A percentile compares a stretch with the other conserved stretches of the same genome.
phyloP scores from a whole-genome alignment of 2,888 invertebrate species.

The Calliphora vomitoria region DNA sequence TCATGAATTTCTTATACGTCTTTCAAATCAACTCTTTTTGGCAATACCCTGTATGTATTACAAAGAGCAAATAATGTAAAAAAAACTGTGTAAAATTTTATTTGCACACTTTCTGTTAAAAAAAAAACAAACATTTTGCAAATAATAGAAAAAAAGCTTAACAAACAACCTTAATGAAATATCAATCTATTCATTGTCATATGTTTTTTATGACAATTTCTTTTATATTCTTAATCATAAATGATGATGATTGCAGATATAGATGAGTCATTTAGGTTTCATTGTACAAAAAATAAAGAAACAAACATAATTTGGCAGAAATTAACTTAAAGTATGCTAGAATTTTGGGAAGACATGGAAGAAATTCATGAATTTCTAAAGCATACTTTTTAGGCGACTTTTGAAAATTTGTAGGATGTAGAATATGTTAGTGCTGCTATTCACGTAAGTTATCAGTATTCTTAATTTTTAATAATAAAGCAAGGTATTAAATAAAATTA shows the following conservation, averaged over 20 bases:
- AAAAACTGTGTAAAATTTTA: background rate
- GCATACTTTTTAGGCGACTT: background rate
- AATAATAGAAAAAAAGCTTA: background rate
- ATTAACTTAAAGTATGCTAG: no score
- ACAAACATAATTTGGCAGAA: background rate
- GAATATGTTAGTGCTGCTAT: no score
- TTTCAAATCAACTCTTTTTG: no score
- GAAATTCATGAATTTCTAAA: background rate
- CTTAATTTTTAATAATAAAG: no score
- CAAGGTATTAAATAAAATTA: no score
- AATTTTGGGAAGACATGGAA: no score
- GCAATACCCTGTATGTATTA: background rate
- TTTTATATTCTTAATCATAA: slow-evolving; percentile 2
- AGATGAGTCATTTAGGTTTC: slow-evolving; percentile 3
- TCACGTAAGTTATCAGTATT: no score
- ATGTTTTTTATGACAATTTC: background rate
- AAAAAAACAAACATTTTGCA: background rate
- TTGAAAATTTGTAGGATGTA: background rate
- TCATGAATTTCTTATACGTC: no score
- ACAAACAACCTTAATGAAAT: slow-evolving; percentile 10
- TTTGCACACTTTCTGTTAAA: background rate
- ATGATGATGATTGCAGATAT: background rate
- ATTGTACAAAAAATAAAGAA: background rate
- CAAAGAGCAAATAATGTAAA: background rate
- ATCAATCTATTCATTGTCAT: slow-evolving; percentile 11